Conservation (phyloP, 2,113 vertebrate genomes). For the Panthera uncia region DNA sequence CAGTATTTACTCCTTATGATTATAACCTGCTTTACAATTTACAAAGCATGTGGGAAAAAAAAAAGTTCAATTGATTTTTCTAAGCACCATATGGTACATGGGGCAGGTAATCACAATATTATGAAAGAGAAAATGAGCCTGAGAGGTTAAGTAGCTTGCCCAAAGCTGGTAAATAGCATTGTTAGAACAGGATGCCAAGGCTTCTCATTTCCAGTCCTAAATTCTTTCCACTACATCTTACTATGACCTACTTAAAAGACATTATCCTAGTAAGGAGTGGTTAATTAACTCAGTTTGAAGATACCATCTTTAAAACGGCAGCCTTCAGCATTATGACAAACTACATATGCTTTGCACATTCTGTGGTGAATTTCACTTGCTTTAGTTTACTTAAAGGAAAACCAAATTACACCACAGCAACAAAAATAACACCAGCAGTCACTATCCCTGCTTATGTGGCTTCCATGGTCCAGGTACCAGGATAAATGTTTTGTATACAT, state of each 20-base stretch:
- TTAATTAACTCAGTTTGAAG: conserved; percentile 48
- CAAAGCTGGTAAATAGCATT: neutral
- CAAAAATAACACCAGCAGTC: neutral
- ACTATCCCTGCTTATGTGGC: neutral
- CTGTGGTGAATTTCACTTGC: neutral
- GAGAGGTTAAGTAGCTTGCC: neutral
- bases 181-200: neutral
- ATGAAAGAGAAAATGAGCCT: neutral
- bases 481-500: neutral
- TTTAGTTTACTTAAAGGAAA: conserved; percentile 42
- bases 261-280: conserved; percentile 9
- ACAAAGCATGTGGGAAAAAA: neutral
- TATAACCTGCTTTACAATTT: conserved; percentile 34
- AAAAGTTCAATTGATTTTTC: conserved; percentile 1
- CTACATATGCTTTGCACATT: neutral
- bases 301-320: conserved; percentile 34
- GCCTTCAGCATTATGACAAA: neutral
- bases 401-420: neutral
- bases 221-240: conserved; percentile 44
- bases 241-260: conserved; percentile 35
- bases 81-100: neutral
- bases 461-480: neutral
- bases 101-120: neutral
- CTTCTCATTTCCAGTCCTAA: neutral
- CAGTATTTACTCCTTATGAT: neutral